A percentile compares a stretch with the other conserved stretches of the same genome.
These are phyloP conservation scores for Drosophila paramelanica DNA, from an alignment of 2,888 invertebrate species.

Conservation along the genomic window DNA sequence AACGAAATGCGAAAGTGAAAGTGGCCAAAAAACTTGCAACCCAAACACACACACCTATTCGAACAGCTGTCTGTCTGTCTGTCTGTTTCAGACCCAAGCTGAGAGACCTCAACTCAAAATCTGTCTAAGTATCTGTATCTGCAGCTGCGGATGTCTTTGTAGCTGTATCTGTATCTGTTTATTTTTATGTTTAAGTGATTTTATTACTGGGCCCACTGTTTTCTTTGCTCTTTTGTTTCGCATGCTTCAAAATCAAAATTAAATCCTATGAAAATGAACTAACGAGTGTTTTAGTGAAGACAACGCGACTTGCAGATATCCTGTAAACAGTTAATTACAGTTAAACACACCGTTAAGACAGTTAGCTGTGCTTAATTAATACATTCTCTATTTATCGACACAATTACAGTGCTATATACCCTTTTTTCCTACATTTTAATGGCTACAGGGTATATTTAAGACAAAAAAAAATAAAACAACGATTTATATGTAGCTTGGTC, in stretches of 20 bases:
- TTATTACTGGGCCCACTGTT: slow-evolving; percentile 64
- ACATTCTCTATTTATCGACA: background rate
- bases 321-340: background rate
- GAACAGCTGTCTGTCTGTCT: slow-evolving; percentile 1
- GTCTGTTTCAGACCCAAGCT: no score
- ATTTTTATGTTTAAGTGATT: slow-evolving; percentile 55
- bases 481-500: slow-evolving; percentile 60
- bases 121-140: slow-evolving; percentile 12
- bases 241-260: slow-evolving; percentile 65
- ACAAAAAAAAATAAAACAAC: slow-evolving; percentile 56
- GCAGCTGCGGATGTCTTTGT: slow-evolving; percentile 15
- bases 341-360: no score
- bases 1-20: slow-evolving; percentile 70
- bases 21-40: slow-evolving; percentile 65
- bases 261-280: slow-evolving; percentile 45
- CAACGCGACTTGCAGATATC: background rate
- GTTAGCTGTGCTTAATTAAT: background rate
- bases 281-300: background rate
- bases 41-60: slow-evolving; percentile 9
- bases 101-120: slow-evolving; percentile 4
- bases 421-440: background rate
- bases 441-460: slow-evolving; percentile 9
- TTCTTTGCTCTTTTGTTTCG: slow-evolving; percentile 49
- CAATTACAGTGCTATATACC: background rate
- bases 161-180: slow-evolving; percentile 15